phyloP scores from a whole-genome alignment of 2,888 invertebrate species.

The Podotricha telesiphe region DNA sequence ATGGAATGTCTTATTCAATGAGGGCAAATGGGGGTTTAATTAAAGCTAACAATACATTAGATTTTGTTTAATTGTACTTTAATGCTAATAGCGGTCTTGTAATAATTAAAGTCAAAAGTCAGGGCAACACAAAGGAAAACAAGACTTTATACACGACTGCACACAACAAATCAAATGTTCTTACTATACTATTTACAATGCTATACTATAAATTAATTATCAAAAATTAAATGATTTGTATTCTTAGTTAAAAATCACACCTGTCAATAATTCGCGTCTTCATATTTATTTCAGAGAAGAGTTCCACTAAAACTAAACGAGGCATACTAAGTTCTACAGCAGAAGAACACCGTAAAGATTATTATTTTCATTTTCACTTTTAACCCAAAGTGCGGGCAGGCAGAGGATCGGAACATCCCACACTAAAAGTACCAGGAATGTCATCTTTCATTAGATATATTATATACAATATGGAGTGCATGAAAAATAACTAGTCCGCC shows the following conservation, averaged over 20 bases:
- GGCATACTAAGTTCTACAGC: not conserved
- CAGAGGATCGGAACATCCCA: too few relatives aligned
- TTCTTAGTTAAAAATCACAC: too few relatives aligned
- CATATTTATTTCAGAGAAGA: not conserved
- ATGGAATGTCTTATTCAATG: slow-evolving; percentile 10
- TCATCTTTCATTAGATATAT: too few relatives aligned
- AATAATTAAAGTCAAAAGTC: slow-evolving; percentile 34
- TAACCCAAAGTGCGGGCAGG: too few relatives aligned
- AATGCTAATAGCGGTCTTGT: slow-evolving; percentile 25
- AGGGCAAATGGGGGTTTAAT: slow-evolving; percentile 16
- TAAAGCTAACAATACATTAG: not conserved
- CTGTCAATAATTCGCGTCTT: too few relatives aligned
- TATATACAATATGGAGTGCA: too few relatives aligned
- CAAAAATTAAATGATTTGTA: too few relatives aligned
- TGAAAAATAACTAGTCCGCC: too few relatives aligned
- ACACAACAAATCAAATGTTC: slow-evolving; percentile 8
- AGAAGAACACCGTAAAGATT: not conserved
- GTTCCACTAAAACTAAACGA: not conserved
- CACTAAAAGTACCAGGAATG: too few relatives aligned
- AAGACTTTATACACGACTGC: slow-evolving; percentile 26
- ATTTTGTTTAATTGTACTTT: slow-evolving; percentile 23
- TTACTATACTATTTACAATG: not conserved
- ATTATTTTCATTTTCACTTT: too few relatives aligned
- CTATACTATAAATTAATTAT: not conserved
- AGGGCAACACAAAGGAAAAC: slow-evolving; percentile 30